Base-by-base conservation (phyloP, 2,797 vertebrate genomes). In the Poeciliopsis turneri region DNA sequence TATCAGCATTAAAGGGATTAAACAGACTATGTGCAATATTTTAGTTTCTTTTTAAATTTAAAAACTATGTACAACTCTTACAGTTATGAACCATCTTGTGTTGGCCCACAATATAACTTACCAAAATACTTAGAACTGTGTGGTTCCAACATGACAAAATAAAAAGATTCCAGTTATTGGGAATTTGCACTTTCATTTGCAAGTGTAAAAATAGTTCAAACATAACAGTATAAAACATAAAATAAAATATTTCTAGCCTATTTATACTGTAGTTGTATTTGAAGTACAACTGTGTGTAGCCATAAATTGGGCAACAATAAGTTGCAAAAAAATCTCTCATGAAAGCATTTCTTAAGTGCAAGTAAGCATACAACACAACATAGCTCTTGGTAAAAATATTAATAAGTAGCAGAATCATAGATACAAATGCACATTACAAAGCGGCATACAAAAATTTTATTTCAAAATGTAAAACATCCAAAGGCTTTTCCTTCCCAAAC, bases 391-490 rank as follows among this genome's bases (percentile, higher is more conserved):
- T 20, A 18, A 41, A 68, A 2, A 45, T 45, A 9, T 4, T 1
- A 28, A 45, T 13, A 46, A 28, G 15, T 28, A 18, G 15, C 6
- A 71, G 25, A 71, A 30, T 43, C 4, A n/a, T n/a, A 43, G 12
- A 70, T 46, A 13, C 6, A 41, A 2, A 15, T 49, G 55, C 12
- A 25, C 45, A 25, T 76, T 46, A 74, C 68, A 78, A 80, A 81
- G 12, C 47, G 3, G 30, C 15, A 64, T 64, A 68, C 86, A 86
- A 84, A 53, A 83, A 45, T 1, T 90, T 92, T 89, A 90, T 89
- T 92, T 84, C 3, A 83, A 88, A 88, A 86, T 69, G 74, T 77
- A n/a, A 75, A 81, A 84, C 51, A 75, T 80, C 76, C 16, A 89
- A 84, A 75, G 2, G 51, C 5, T 11, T 69, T 75, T 69, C 71